A percentile compares a stretch with the other conserved stretches of the same genome.
Evolutionary conservation across 1,140 invertebrate species (phyloP).

Genomic region (Batillaria attramentaria): DNA sequence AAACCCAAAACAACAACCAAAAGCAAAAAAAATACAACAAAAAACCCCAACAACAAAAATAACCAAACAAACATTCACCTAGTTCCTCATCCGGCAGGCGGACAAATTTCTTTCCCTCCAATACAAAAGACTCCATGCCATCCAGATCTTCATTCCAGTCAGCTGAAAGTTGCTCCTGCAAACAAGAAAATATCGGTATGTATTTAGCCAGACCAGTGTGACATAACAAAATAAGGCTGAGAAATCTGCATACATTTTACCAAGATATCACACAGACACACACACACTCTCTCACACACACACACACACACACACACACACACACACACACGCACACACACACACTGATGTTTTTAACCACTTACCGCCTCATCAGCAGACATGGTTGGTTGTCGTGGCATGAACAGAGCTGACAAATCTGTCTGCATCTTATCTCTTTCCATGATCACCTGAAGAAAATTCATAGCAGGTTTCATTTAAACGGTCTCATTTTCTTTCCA

Average conservation of each 20-base stretch:
- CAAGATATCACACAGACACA: not conserved
- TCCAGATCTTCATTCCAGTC: slow-evolving; percentile 73
- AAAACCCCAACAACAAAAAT: not conserved
- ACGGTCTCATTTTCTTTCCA: no score
- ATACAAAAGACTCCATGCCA: slow-evolving; percentile 96
- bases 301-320: not conserved
- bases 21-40: no score
- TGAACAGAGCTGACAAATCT: slow-evolving; percentile 95
- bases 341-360: no score
- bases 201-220: no score
- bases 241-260: not conserved
- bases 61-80: slow-evolving; percentile 75
- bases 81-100: slow-evolving; percentile 94
- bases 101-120: slow-evolving; percentile 98
- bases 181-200: not conserved
- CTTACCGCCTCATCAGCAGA: slow-evolving; percentile 83
- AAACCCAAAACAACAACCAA: no score
- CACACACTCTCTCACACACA: not conserved
- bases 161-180: slow-evolving; percentile 83
- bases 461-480: no score
- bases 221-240: no score
- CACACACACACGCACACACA: not conserved
- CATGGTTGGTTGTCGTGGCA: slow-evolving; percentile 93
- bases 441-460: slow-evolving; percentile 70
- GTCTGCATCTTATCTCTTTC: slow-evolving; percentile 79